Conservation (phyloP, 2,113 vertebrate species). For the Phalacrocorax pelagicus region DNA sequence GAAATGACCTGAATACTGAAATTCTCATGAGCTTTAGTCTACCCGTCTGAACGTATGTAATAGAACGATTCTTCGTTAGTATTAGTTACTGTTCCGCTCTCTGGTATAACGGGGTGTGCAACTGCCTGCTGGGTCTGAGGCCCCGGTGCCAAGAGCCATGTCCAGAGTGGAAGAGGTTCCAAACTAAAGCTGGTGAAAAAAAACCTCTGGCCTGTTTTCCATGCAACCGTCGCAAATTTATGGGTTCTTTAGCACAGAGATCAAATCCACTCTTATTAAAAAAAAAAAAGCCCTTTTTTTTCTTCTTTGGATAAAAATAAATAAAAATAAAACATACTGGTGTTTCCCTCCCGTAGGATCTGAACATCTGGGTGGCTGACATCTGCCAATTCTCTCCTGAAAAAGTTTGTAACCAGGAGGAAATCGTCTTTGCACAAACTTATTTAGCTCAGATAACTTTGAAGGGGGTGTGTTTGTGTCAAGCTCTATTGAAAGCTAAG, state of each 20-base stretch:
- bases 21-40: rapidly evolving
- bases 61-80: not conserved
- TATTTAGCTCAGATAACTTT: not conserved
- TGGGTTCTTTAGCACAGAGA: not conserved
- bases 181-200: not conserved
- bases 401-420: not conserved
- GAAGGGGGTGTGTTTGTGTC: not conserved
- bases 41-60: rapidly evolving
- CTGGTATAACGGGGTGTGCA: rapidly evolving
- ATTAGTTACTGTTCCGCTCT: rapidly evolving
- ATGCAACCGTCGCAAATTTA: not conserved
- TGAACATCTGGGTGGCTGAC: not conserved
- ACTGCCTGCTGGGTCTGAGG: not conserved
- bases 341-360: not conserved
- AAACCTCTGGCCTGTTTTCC: not conserved
- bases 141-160: not conserved
- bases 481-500: not conserved
- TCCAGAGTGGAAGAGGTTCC: not conserved
- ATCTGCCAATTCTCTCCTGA: not conserved
- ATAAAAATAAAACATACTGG: not conserved
- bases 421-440: not conserved
- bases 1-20: not conserved
- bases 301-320: not conserved
- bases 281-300: not conserved
- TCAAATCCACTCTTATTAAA: not conserved